Evolutionary conservation across 2,888 invertebrate genomes (phyloP).

Genomic region (Zygogramma bicolorata): DNA sequence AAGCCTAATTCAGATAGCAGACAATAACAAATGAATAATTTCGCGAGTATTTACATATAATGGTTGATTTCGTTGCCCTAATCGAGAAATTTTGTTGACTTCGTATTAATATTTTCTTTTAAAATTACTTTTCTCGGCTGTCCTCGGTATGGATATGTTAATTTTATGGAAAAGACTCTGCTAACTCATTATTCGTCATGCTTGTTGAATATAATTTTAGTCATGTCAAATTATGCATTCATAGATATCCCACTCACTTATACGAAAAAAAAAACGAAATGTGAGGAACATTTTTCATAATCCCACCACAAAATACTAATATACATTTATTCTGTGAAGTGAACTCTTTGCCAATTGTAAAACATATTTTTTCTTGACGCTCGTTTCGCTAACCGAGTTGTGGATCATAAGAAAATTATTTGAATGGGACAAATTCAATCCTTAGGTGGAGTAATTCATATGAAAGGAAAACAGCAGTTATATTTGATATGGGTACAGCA

Average conservation of each 20-base stretch:
- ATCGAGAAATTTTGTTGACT: conserved; percentile 17
- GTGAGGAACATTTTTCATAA: too few species aligned
- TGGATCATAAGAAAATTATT: too few species aligned
- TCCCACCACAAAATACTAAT: too few species aligned
- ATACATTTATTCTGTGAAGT: too few species aligned
- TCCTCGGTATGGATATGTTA: background rate
- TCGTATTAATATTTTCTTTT: conserved; percentile 22
- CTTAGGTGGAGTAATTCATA: too few species aligned
- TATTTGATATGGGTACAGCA: too few species aligned
- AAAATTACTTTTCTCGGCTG: background rate
- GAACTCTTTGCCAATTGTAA: too few species aligned
- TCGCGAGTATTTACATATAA: conserved; percentile 29
- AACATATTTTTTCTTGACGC: too few species aligned
- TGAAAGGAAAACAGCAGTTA: too few species aligned
- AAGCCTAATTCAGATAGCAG: conserved; percentile 29
- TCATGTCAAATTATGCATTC: background rate
- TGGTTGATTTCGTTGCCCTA: conserved; percentile 27
- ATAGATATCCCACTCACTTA: background rate
- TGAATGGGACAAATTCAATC: too few species aligned
- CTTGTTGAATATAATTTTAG: background rate
- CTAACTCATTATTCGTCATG: background rate
- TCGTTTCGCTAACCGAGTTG: too few species aligned
- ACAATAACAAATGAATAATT: conserved; percentile 36
- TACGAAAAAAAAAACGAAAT: too few species aligned
- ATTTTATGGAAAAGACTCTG: background rate